Conservation (phyloP, 2,888 invertebrate genomes). For the Tridacna crocea region DNA sequence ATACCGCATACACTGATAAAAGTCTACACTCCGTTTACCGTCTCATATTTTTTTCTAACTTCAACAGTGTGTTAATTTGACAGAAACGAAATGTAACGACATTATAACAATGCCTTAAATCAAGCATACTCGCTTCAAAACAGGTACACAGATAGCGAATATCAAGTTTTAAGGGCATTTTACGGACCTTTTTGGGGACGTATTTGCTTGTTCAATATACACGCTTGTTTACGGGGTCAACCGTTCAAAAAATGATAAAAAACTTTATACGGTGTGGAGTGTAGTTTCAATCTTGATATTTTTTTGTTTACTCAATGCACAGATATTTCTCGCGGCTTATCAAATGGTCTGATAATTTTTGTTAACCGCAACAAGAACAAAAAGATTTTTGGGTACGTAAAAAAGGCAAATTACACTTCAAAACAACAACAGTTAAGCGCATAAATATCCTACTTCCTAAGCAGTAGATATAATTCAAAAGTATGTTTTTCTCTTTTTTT, state of each 20-base stretch:
- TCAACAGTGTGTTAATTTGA: conserved; percentile 23
- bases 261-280: not conserved
- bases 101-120: conserved; percentile 11
- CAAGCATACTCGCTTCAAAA: conserved; percentile 10
- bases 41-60: not conserved
- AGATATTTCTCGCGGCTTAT: too few relatives aligned
- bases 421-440: too few relatives aligned
- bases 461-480: too few relatives aligned
- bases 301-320: not conserved
- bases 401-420: too few relatives aligned
- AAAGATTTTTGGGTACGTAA: too few relatives aligned
- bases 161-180: not conserved
- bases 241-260: not conserved
- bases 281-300: too few relatives aligned
- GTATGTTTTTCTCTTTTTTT: too few relatives aligned
- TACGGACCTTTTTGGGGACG: not conserved
- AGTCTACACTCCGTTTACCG: not conserved
- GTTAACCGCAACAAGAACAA: too few relatives aligned
- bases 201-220: not conserved
- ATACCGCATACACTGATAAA: conserved; percentile 14
- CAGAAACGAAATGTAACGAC: conserved; percentile 18
- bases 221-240: not conserved
- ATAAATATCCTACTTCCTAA: too few relatives aligned
- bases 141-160: conserved; percentile 5
- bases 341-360: too few relatives aligned